These are phyloP conservation scores for Pachyseris speciosa DNA, from an alignment of 64 coral and sea anemone genomes.

Conservation along the genomic window DNA sequence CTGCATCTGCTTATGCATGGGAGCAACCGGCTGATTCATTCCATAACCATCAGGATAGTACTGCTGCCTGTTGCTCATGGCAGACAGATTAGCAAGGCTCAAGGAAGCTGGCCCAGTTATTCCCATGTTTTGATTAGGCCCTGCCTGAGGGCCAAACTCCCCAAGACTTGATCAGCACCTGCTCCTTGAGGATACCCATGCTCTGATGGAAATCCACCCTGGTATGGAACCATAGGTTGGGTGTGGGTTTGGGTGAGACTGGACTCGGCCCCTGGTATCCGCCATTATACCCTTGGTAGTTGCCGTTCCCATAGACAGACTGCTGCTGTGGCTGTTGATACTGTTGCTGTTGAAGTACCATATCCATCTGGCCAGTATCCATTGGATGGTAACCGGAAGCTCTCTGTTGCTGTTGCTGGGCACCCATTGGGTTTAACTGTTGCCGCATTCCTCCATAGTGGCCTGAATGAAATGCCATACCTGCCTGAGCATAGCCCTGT, in stretches of 20 bases:
- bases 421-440: constrained; percentile 10
- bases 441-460: constrained; percentile 30
- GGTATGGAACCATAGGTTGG: constrained; percentile 40
- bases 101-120: constrained; percentile 34
- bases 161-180: neutral
- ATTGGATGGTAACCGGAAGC: constrained; percentile 27
- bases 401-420: constrained; percentile 25
- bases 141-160: constrained; percentile 48
- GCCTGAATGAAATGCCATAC: constrained; percentile 2
- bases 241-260: neutral
- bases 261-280: constrained; percentile 16
- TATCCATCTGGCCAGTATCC: constrained; percentile 19
- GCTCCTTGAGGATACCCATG: constrained; percentile 12
- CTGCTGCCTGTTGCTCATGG: constrained; percentile 26
- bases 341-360: constrained; percentile 29
- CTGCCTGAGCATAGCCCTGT: constrained; percentile 14
- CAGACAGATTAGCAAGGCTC: constrained; percentile 33
- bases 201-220: constrained; percentile 16
- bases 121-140: constrained; percentile 3
- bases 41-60: constrained; percentile 58
- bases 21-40: constrained; percentile 33
- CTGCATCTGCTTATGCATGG: constrained; percentile 32
- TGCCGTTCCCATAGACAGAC: constrained; percentile 26
- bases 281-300: constrained; percentile 50
- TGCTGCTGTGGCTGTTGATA: constrained; percentile 6